Evolutionary conservation across 1,140 invertebrate species (phyloP).

Genomic region (Diachasma alloeum): DNA sequence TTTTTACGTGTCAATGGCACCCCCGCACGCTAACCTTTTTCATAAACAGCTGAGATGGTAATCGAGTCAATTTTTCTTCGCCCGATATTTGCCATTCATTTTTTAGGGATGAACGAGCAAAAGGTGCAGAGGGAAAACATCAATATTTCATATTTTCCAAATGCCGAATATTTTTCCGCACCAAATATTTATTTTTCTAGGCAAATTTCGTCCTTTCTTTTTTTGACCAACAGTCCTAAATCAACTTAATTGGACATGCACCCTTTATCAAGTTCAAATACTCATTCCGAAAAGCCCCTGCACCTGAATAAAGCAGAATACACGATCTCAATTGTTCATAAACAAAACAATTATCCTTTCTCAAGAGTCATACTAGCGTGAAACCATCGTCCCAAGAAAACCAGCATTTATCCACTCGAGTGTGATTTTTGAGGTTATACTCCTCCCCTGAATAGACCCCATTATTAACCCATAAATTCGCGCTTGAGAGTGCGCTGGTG

Average conservation of each 20-base stretch:
- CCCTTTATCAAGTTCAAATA: neutral
- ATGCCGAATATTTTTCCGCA: no score
- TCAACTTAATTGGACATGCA: neutral
- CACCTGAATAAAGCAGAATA: neutral
- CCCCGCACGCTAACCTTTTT: conserved; percentile 22
- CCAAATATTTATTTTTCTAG: neutral
- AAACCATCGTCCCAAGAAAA: neutral
- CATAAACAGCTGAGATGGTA: neutral
- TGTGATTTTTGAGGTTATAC: neutral
- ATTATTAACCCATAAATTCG: conserved; percentile 26
- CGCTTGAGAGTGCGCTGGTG: neutral
- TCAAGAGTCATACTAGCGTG: conserved; percentile 9
- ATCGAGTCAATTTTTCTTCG: neutral
- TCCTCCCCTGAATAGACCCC: neutral
- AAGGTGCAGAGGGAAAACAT: no score
- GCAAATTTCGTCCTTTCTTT: neutral
- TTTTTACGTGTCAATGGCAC: neutral
- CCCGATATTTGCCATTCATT: neutral
- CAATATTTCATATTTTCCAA: no score
- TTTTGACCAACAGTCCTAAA: neutral
- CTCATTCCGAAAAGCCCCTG: neutral
- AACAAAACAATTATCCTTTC: conserved; percentile 9
- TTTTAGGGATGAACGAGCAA: no score
- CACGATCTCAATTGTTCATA: neutral
- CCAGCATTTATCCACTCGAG: conserved; percentile 5